Base-by-base conservation (phyloP, 2,113 vertebrate species). In the Eublepharis macularius region DNA sequence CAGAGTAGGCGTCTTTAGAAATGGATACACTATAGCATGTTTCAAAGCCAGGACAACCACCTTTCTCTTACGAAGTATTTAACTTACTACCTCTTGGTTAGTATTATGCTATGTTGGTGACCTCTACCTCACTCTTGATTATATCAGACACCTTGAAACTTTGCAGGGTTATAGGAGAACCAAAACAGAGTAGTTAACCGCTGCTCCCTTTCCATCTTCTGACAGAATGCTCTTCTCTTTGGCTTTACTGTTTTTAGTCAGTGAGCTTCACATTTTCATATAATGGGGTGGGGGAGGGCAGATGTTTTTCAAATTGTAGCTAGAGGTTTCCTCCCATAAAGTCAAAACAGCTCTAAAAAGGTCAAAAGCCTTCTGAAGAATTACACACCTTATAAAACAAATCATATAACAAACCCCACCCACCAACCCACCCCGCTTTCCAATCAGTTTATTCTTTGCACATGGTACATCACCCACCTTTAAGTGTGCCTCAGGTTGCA, bases 381-480 rank as follows among this genome's bases (percentile, higher is more conserved):
- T 36, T 36, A 69, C 34, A 4, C 21, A 14, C 16, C 32, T 69
- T 69, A 36, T 34, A 51, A 51, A 51, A 16, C n/a, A 36, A 5
- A 14, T 8, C 5, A 4, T 16, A 34, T 3, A 6, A 36, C 12
- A 4, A 10, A n/a, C n/a, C n/a, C n/a, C n/a, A n/a, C n/a, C n/a
- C n/a, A n/a, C n/a, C n/a, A n/a, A n/a, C n/a, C n/a, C 24, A 41
- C 60, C 4, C 24, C 24, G 17, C 14, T 3, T 6, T 34, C 7
- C 36, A 11, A 12, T 57, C 4, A 39, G n/a, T 60, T 78, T 39
- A 57, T 60, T 24, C 51, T 78, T 77, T 51, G 21, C 19, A 36
- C 51, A 76, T 14, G 11, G 49, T 13, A 51, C 21, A 57, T 6
- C 1, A 4, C 1, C 54, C 17, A 11, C 54, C 54, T 57, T 19